A percentile compares a stretch with the other conserved stretches of the same genome.
Evolutionary conservation across 1,140 invertebrate genomes (phyloP).

Genomic region (Eufriesea mexicana): DNA sequence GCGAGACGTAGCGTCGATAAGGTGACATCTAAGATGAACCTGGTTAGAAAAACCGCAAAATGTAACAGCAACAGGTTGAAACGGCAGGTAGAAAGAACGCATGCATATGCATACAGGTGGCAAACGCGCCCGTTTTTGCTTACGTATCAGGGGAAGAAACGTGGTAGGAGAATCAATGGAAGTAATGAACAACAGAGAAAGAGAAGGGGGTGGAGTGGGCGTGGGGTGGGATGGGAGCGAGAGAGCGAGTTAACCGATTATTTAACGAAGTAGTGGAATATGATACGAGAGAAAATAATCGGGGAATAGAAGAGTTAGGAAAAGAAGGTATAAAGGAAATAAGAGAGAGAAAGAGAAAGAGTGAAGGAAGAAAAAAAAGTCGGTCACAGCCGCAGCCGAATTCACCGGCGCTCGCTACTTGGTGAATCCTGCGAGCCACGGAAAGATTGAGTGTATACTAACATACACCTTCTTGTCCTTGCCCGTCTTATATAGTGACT

Average conservation of each 20-base stretch:
- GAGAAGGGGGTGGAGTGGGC: neutral
- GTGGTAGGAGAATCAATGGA: neutral
- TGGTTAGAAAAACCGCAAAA: neutral
- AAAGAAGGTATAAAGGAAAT: neutral
- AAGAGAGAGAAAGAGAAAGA: neutral
- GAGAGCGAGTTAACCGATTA: neutral
- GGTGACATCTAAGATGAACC: no score
- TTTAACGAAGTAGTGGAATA: neutral
- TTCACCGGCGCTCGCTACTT: slow-evolving; percentile 58
- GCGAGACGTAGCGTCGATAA: neutral
- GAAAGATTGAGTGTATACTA: slow-evolving; percentile 81
- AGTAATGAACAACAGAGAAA: neutral
- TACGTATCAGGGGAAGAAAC: slow-evolving; percentile 5
- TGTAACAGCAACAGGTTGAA: neutral
- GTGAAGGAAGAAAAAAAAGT: slow-evolving; percentile 58
- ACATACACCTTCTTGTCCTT: slow-evolving; percentile 82
- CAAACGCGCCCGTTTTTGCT: neutral
- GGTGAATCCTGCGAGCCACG: slow-evolving; percentile 74
- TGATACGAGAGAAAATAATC: neutral
- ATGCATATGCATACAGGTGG: neutral
- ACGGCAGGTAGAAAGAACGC: neutral
- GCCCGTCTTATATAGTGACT: slow-evolving; percentile 82
- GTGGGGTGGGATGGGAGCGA: neutral
- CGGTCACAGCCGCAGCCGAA: slow-evolving; percentile 68
- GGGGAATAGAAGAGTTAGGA: neutral